Base-by-base conservation (phyloP, 1,140 invertebrate species). In the Pteromalus puparum region DNA sequence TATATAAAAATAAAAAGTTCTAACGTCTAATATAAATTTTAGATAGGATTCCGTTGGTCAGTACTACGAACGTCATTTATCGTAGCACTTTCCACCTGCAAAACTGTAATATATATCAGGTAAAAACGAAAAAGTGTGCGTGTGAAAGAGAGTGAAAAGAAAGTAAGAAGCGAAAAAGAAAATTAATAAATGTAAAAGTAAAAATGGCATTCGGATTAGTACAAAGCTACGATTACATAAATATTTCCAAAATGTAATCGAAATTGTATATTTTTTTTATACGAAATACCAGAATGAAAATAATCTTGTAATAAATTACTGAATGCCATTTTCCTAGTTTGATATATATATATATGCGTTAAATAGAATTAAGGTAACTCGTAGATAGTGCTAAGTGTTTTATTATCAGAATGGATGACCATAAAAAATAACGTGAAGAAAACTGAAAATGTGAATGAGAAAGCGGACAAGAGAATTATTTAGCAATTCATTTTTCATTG, bases 221-320 rank as follows among this genome's bases (percentile, higher is more conserved):
- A 93, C 92, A 93, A 93, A 92, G 87, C 89, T 88, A 91, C 88
- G 89, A 90, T 91, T 90, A 90, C 87, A 89, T 87, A 90, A 68
- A 90, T 89, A 88, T 91, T 92, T 92, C 88, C 88, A 91, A 90
- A 90, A 88, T 89, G 90, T 92, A 93, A 90, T 92, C 90, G 90
- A 92, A 92, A 93, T 93, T 93, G 91, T 93, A 93, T 93, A 92
- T 93, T 93, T 93, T 93, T 93, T 93, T 93, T 93, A 93, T 93
- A 92, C 76, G 72, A 61, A 82, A 79, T 34, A 70, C 48, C n/a
- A 79, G 86, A 91, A 91, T 89, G 89, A 90, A 89, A 5, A 87
- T 91, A 90, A 90, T 90, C 87, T 87, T 91, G 89, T 92, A 92
- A 91, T 88, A 88, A 89, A 90, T 87, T 85, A 91, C 92, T 92